Evolutionary conservation across 2,113 vertebrate species (phyloP), one percentile per base, ranked within the genome.

Genomic region (Orientallactaga bullata): DNA sequence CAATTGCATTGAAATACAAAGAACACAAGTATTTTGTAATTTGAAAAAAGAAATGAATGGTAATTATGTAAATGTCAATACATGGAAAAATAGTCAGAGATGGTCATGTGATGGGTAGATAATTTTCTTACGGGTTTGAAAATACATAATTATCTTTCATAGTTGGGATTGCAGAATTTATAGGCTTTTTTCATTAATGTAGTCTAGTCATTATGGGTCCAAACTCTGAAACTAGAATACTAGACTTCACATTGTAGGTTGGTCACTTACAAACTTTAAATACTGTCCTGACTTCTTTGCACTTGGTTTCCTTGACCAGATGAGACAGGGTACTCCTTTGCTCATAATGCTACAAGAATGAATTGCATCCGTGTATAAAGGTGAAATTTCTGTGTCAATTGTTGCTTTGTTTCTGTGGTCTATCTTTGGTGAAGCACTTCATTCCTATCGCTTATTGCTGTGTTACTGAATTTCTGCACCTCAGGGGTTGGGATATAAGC

Each of bases 1-100:
- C 1, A 65, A 18, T 47, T 83, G 47, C 12, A 87, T 65, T 21
- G 92, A 69, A 60, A 85, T 47, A 37, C 9, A 51, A 86, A 71
- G 7, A 68, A 1, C 79, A 23, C 24, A 30, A 73, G 23, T 66
- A 58, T 4, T 78, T 68, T 89, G 55, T 26, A 84, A 69, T 73
- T 76, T 35, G 92, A 95, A 0, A 71, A 23, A 68, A 68, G 63
- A 97, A 97, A 86, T 84, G 93, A 0, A 42, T 93, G 85, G 61
- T 55, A 90, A 83, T 55, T 83, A 77, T 11, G 0, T 58, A 55
- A n/a, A 23, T 69, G 39, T 37, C 20, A 87, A 61, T 35, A 72
- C 26, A 82, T 2, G 58, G 30, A 72, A 82, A 92, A 63, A 65
- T 4, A 85, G 32, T 30, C 66, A 30, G 2, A 28, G 72, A 79